Percentiles rank a stretch among this genome's conserved stretches.
phyloP scores from a whole-genome alignment of 1,140 invertebrate species.

The Camponotus pennsylvanicus region DNA sequence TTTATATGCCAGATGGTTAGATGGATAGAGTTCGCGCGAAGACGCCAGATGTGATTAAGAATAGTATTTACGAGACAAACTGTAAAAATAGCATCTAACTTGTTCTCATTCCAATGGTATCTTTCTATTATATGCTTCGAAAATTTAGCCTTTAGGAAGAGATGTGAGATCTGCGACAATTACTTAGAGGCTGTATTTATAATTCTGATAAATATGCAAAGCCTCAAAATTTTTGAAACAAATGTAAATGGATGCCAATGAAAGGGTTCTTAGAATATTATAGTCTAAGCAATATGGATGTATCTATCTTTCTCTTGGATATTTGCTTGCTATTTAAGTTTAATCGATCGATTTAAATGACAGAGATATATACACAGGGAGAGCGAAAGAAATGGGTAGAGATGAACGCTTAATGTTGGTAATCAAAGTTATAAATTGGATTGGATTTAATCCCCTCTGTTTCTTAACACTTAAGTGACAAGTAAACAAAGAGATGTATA shows the following conservation, averaged over 20 bases:
- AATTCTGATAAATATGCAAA: not conserved
- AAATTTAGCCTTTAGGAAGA: not conserved
- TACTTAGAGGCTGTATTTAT: slow-evolving; percentile 30
- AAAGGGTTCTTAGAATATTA: not conserved
- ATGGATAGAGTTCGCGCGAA: not conserved
- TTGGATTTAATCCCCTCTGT: slow-evolving; percentile 31
- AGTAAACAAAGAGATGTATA: slow-evolving; percentile 39
- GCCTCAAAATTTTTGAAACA: slow-evolving; percentile 11
- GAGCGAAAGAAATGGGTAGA: slow-evolving; percentile 32
- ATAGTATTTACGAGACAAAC: too few relatives aligned
- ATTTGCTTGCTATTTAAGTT: slow-evolving; percentile 42
- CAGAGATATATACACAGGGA: not conserved
- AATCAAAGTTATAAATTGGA: slow-evolving; percentile 59
- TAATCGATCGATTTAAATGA: slow-evolving; percentile 42
- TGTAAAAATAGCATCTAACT: slow-evolving; percentile 11
- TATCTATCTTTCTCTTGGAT: not conserved
- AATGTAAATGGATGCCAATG: slow-evolving; percentile 35
- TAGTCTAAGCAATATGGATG: not conserved
- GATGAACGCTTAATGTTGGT: slow-evolving; percentile 50
- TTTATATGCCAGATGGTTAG: not conserved
- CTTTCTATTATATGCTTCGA: not conserved
- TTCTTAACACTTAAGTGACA: slow-evolving; percentile 24
- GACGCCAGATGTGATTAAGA: slow-evolving; percentile 5
- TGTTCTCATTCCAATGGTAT: slow-evolving; percentile 28
- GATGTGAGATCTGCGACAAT: slow-evolving; percentile 24